These are phyloP conservation scores for Poeciliopsis gracilis DNA, from an alignment of 2,797 vertebrate genomes.

Conservation along the genomic window DNA sequence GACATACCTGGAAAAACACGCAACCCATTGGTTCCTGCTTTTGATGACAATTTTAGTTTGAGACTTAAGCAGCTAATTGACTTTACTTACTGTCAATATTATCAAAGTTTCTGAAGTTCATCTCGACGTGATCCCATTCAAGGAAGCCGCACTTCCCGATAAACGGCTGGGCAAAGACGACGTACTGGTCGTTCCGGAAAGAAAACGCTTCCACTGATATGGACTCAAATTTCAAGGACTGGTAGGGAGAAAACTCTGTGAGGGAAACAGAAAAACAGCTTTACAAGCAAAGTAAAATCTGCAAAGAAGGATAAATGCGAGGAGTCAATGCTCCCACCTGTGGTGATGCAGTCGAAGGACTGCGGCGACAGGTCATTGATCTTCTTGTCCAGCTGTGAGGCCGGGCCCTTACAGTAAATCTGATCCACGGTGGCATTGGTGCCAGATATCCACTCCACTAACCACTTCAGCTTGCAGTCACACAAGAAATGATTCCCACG, in stretches of 20 bases:
- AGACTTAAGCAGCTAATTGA: not conserved
- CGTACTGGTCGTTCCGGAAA: constrained; percentile 91
- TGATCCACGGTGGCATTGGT: constrained; percentile 96
- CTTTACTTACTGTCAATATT: constrained; percentile 91
- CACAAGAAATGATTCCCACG: constrained; percentile 94
- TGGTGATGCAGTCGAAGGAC: constrained; percentile 96
- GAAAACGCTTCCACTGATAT: constrained; percentile 94
- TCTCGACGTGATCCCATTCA: constrained; percentile 98
- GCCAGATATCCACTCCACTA: constrained; percentile 94
- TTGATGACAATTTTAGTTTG: not conserved
- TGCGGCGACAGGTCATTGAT: constrained; percentile 89
- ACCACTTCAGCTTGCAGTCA: constrained; percentile 97
- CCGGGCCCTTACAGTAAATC: constrained; percentile 92
- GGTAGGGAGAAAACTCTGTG: constrained; percentile 94
- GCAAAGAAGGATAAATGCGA: too few relatives aligned
- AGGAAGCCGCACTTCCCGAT: constrained; percentile 95
- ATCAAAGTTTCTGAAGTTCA: constrained; percentile 95
- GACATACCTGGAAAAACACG: constrained; percentile 82
- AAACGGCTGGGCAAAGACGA: constrained; percentile 96
- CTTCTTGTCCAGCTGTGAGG: constrained; percentile 87
- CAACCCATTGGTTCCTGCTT: constrained; percentile 31
- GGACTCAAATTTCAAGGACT: constrained; percentile 94
- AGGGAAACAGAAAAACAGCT: constrained; percentile 33
- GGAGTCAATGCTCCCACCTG: constrained; percentile 80
- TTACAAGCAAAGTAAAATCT: not conserved